Percentiles rank a stretch among this genome's conserved stretches.
These are phyloP conservation scores for Dichetophora obliterata DNA, from an alignment of 2,888 invertebrate genomes.

Conservation along the genomic window DNA sequence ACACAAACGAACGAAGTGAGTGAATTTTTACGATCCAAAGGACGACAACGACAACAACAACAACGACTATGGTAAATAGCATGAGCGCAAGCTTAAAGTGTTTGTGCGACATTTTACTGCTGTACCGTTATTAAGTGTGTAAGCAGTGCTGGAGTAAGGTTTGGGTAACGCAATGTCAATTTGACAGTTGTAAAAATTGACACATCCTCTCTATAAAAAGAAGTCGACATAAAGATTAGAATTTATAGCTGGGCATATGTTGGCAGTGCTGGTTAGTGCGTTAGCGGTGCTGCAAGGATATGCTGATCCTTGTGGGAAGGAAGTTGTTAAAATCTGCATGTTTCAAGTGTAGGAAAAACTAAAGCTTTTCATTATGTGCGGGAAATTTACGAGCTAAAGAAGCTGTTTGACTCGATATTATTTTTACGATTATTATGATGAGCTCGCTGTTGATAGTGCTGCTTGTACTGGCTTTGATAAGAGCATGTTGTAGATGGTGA, in stretches of 20 bases:
- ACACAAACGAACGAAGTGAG: constrained; percentile 50
- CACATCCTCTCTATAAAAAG: constrained; percentile 22
- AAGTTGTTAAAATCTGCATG: constrained; percentile 65
- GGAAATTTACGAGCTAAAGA: constrained; percentile 33
- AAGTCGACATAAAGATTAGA: constrained; percentile 45
- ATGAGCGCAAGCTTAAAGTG: constrained; percentile 5
- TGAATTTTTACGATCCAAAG: constrained; percentile 60
- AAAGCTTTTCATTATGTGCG: constrained; percentile 50
- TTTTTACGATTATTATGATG: constrained; percentile 52
- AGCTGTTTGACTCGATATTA: constrained; percentile 35
- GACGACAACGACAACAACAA: not conserved
- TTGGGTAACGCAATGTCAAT: constrained; percentile 50
- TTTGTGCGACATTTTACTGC: not conserved
- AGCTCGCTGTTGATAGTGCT: constrained; percentile 44
- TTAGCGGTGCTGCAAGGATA: not conserved
- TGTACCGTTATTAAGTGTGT: constrained; percentile 5
- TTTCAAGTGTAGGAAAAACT: constrained; percentile 42
- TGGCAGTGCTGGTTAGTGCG: not conserved
- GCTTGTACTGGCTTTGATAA: not conserved
- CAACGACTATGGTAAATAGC: too few relatives aligned
- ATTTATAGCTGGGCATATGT: constrained; percentile 43
- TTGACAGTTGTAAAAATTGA: constrained; percentile 52
- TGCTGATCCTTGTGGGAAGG: constrained; percentile 43
- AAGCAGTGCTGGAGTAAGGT: not conserved
- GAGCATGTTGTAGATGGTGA: constrained; percentile 17